Percentiles rank a stretch among this genome's conserved stretches.
Evolutionary conservation across 1,140 invertebrate species (phyloP).

Genomic region (Apis florea): DNA sequence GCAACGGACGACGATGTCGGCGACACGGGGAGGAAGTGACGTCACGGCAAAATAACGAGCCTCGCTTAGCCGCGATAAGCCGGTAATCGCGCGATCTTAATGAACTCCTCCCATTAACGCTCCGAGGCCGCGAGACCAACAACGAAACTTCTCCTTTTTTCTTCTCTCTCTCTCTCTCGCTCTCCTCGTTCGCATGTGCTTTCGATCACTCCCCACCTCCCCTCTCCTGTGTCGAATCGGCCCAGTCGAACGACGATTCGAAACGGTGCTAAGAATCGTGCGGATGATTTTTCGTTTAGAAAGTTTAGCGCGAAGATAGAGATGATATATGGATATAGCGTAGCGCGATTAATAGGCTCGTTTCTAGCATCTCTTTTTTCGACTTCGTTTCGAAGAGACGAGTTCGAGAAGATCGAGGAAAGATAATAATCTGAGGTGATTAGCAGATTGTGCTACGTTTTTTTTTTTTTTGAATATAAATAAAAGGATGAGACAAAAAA

Average conservation of each 20-base stretch:
- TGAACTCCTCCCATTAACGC: slow-evolving; percentile 74
- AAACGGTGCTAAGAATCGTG: not conserved
- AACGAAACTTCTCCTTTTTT: slow-evolving; percentile 55
- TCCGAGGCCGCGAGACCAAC: slow-evolving; percentile 62
- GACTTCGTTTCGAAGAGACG: too few relatives aligned
- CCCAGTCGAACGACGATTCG: not conserved
- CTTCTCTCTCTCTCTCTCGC: not conserved
- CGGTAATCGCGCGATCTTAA: slow-evolving; percentile 73
- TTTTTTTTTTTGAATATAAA: too few relatives aligned
- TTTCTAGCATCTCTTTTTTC: too few relatives aligned
- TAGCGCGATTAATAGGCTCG: too few relatives aligned
- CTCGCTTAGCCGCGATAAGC: slow-evolving; percentile 68
- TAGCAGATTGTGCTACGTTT: too few relatives aligned
- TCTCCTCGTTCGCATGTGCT: not conserved
- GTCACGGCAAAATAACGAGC: slow-evolving; percentile 73
- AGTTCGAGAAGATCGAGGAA: too few relatives aligned
- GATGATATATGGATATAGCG: too few relatives aligned
- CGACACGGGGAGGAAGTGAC: slow-evolving; percentile 71
- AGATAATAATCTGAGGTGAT: too few relatives aligned
- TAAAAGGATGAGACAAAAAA: too few relatives aligned
- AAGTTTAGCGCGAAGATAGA: too few relatives aligned
- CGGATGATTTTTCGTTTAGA: too few relatives aligned
- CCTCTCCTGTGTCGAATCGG: not conserved
- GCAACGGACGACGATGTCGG: slow-evolving; percentile 33
- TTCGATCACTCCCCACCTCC: slow-evolving; percentile 16